phyloP scores from a whole-genome alignment of 2,113 vertebrate genomes.

The Sialia sialis region DNA sequence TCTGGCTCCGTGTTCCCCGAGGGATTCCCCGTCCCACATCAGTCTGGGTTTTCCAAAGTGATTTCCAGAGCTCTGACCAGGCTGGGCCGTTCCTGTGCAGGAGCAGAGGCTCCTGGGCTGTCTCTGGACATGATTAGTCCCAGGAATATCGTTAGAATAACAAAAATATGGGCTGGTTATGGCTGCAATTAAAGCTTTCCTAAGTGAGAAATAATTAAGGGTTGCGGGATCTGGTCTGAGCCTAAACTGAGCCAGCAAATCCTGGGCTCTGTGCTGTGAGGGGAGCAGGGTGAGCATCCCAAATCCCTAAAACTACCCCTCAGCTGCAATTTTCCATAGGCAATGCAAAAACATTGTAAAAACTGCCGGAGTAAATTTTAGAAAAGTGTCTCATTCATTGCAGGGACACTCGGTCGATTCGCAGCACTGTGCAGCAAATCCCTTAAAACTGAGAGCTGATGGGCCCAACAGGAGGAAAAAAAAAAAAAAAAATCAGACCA shows the following conservation, averaged over 20 bases:
- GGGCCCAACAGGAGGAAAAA: background rate
- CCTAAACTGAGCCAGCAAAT: background rate
- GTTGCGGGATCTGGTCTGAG: background rate
- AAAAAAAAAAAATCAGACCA: rapidly evolving
- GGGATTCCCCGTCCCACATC: background rate
- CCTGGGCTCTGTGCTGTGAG: background rate
- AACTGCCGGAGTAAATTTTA: rapidly evolving
- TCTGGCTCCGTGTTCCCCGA: rapidly evolving
- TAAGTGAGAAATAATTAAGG: slow-evolving; percentile 10
- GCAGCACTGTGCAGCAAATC: rapidly evolving
- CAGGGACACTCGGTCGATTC: rapidly evolving
- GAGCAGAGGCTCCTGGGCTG: background rate
- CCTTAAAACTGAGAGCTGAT: background rate
- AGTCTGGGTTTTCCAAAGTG: background rate
- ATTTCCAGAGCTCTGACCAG: background rate
- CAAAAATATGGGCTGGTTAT: background rate
- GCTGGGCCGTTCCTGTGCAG: rapidly evolving
- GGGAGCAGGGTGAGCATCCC: background rate
- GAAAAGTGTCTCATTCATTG: rapidly evolving
- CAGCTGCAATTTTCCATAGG: rapidly evolving
- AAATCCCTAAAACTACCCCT: background rate
- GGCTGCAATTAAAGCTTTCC: background rate
- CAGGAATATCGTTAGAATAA: slow-evolving; percentile 13
- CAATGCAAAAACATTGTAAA: rapidly evolving
- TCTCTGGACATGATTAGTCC: background rate